phyloP scores from a whole-genome alignment of 2,797 vertebrate genomes.

The Odontamblyopus lacepedii region DNA sequence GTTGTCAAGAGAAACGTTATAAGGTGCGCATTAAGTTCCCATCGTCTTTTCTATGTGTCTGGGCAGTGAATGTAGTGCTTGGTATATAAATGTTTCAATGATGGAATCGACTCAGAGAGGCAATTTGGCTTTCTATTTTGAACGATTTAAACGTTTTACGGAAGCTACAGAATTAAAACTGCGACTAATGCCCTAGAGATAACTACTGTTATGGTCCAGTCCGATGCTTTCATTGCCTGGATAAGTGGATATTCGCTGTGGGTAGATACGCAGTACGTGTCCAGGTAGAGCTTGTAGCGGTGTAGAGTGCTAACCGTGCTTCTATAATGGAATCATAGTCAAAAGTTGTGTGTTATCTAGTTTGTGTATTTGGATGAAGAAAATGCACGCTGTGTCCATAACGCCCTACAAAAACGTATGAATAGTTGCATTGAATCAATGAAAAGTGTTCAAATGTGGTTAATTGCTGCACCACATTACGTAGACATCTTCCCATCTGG shows the following conservation, averaged over 20 bases:
- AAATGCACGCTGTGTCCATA: not conserved
- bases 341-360: not conserved
- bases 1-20: not conserved
- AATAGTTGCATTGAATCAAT: not conserved
- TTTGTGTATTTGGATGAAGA: not conserved
- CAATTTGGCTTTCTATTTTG: not conserved
- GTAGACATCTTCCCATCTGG: not conserved
- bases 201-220: not conserved
- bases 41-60: not conserved
- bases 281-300: constrained; percentile 7
- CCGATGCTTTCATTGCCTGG: not conserved
- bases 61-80: not conserved
- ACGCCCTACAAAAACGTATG: not conserved
- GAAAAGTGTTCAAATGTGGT: not conserved
- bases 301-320: not conserved
- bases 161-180: not conserved
- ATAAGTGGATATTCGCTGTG: not conserved
- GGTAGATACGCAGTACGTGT: constrained; percentile 9
- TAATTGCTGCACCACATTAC: not conserved
- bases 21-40: not conserved
- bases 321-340: not conserved
- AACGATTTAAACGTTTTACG: too few species aligned
- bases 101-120: not conserved
- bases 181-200: not conserved
- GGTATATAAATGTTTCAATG: too few species aligned